Evolutionary conservation across 2,888 invertebrate species (phyloP), one percentile per base, ranked within the genome.

Genomic region (Tupiocoris notatus): DNA sequence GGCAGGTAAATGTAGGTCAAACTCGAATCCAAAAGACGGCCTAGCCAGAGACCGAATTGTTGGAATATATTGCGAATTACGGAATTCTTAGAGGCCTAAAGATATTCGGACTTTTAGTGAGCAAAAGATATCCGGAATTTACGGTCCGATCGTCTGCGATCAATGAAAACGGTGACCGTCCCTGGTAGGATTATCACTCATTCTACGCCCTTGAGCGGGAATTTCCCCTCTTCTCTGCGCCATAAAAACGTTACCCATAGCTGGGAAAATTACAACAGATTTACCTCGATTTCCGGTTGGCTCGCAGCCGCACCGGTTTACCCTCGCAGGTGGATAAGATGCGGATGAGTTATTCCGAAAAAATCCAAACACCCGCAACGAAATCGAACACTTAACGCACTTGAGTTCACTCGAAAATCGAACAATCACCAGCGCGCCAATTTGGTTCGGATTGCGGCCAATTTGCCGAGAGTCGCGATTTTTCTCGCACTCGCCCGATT

Each of bases 241-340:
- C n/a, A n/a, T n/a, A n/a, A n/a, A n/a, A n/a, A n/a, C n/a, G n/a
- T n/a, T n/a, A n/a, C n/a, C n/a, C n/a, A n/a, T n/a, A n/a, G n/a
- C n/a, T n/a, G n/a, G n/a, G n/a, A n/a, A n/a, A n/a, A n/a, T n/a
- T n/a, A n/a, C n/a, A n/a, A n/a, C n/a, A n/a, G n/a, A n/a, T 63
- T 65, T 65, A 65, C 65, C 65, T 65, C 39, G 2, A 2, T 39
- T 39, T 18, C 65, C 65, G 65, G 65, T 24, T 65, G 65, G 18
- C 65, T 24, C 21, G n/a, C 22, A 21, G 63, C 24, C 25, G 65
- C 17, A 24, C 65, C 65, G 64, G 64, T 9, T 39, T 39, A 65
- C 25, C 65, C 65, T 39, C 20, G 20, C 12, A 17, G 63, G 1
- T 16, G 9, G 63, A n/a, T 25, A 6, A 23, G n/a, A n/a, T n/a